phyloP scores from a whole-genome alignment of 2,797 vertebrate species.

The Coreius guichenoti region DNA sequence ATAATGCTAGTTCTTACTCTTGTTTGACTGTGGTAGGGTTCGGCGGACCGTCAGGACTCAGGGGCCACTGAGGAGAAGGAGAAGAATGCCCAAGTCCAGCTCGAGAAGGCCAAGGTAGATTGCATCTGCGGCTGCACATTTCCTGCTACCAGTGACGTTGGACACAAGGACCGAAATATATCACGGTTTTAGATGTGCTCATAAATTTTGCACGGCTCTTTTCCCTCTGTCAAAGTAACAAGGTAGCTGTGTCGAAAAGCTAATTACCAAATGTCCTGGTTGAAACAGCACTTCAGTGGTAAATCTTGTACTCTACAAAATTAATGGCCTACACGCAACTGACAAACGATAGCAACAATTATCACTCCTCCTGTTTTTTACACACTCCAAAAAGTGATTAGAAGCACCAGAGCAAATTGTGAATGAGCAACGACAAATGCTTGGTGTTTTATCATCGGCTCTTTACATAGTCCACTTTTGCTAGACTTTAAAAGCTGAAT shows the following conservation, averaged over 20 bases:
- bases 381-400: neutral
- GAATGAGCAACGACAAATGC: conserved; percentile 5
- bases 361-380: neutral
- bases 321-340: neutral
- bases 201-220: neutral
- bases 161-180: conserved; percentile 23
- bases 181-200: conserved; percentile 36
- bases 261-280: conserved; percentile 33
- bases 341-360: neutral
- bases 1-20: neutral
- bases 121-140: neutral
- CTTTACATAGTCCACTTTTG: conserved; percentile 14
- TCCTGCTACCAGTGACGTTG: neutral
- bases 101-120: conserved; percentile 97
- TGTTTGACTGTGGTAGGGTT: conserved; percentile 52
- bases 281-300: conserved; percentile 11
- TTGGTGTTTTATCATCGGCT: neutral
- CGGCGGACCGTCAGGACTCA: conserved; percentile 80
- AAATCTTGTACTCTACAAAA: conserved; percentile 31
- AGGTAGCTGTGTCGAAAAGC: conserved; percentile 14
- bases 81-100: conserved; percentile 95
- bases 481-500: conserved; percentile 40
- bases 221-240: conserved; percentile 27
- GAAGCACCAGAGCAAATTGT: neutral
- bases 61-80: conserved; percentile 85